A percentile compares a stretch with the other conserved stretches of the same genome.
Evolutionary conservation across 2,797 vertebrate genomes (phyloP).

Genomic region (Hephaestus fuliginosus): DNA sequence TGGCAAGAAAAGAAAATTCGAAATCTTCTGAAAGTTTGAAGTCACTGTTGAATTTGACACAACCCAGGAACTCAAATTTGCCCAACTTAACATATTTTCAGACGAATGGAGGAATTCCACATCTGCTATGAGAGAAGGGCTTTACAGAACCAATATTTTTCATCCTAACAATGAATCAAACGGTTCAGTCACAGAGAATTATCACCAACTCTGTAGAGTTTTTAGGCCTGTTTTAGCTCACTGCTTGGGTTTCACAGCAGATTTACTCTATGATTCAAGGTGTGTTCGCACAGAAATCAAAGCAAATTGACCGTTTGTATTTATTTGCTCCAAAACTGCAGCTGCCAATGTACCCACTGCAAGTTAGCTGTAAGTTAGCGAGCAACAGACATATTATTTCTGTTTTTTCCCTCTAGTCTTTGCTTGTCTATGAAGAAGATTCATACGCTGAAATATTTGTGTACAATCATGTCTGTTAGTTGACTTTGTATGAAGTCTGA

Average conservation of each 20-base stretch:
- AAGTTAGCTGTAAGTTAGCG: background rate
- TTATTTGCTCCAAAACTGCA: background rate
- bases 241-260: background rate
- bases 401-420: background rate
- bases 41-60: background rate
- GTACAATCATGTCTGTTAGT: no score
- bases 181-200: background rate
- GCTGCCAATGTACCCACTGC: background rate
- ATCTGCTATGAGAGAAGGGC: background rate
- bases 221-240: background rate
- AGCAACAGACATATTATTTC: background rate
- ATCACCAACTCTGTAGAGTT: background rate
- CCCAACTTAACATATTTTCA: background rate
- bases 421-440: background rate
- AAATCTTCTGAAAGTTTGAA: background rate
- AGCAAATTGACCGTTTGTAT: background rate
- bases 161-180: background rate
- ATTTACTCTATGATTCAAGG: background rate
- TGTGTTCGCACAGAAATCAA: background rate
- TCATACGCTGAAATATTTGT: no score
- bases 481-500: no score
- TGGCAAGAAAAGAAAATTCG: background rate
- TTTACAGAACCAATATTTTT: background rate
- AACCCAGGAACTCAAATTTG: background rate
- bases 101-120: background rate